phyloP scores from a whole-genome alignment of 1,140 invertebrate genomes.

The Papilio machaon region DNA sequence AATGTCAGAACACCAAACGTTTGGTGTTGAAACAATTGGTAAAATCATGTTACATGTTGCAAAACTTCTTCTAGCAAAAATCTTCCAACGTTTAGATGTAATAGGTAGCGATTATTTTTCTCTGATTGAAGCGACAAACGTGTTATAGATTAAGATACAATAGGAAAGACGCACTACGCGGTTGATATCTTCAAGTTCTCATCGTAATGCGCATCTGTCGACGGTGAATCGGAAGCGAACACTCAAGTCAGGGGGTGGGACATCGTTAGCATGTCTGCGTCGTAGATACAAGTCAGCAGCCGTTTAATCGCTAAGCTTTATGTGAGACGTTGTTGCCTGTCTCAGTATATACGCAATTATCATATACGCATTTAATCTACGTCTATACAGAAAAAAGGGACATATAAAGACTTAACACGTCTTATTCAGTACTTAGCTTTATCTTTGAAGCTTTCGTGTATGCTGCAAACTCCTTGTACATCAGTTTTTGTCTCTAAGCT shows the following conservation, averaged over 20 bases:
- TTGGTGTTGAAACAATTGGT: too few relatives aligned
- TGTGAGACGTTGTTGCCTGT: background rate
- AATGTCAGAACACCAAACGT: background rate
- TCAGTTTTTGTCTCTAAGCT: background rate
- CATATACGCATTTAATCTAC: background rate
- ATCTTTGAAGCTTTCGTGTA: background rate
- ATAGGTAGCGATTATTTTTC: too few relatives aligned
- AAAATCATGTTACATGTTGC: too few relatives aligned
- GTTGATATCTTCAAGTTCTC: background rate
- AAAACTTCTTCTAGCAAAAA: too few relatives aligned
- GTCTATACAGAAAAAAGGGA: background rate
- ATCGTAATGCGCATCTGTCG: background rate
- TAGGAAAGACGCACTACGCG: background rate
- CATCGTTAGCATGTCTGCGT: slow-evolving; percentile 8
- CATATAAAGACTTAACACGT: background rate
- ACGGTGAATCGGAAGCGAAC: background rate
- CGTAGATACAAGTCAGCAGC: slow-evolving; percentile 4
- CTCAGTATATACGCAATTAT: background rate
- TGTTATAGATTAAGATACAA: background rate
- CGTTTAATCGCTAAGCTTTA: slow-evolving; percentile 3
- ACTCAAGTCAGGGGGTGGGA: background rate
- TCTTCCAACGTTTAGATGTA: too few relatives aligned
- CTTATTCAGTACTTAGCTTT: background rate
- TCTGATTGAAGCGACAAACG: background rate
- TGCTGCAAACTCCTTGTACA: background rate